Evolutionary conservation across 1,140 invertebrate genomes (phyloP).

Genomic region (Bombus waltoni): DNA sequence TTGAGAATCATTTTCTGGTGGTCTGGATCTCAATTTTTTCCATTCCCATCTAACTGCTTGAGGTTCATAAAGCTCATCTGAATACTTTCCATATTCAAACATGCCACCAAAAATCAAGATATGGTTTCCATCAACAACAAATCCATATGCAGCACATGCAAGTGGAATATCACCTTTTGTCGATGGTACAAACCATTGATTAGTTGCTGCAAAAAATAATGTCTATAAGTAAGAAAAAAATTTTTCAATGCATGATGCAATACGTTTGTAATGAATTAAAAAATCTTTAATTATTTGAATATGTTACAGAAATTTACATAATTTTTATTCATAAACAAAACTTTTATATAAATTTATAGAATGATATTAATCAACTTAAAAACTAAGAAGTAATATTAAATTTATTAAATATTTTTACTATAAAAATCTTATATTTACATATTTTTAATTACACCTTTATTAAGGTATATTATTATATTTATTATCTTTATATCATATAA

Average conservation of each 20-base stretch:
- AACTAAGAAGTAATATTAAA: background rate
- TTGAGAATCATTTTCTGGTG: constrained; percentile 90
- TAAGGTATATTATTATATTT: background rate
- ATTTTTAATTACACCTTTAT: background rate
- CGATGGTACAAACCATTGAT: constrained; percentile 99
- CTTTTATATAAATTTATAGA: background rate
- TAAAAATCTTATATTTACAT: background rate
- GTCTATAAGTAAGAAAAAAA: background rate
- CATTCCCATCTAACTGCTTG: constrained; percentile 99
- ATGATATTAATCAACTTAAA: background rate
- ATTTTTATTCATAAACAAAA: background rate
- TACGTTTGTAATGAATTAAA: background rate
- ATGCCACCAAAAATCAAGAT: constrained; percentile 99
- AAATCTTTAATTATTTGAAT: background rate
- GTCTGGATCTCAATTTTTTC: constrained; percentile 95
- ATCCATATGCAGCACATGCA: constrained; percentile 99
- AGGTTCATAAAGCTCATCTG: constrained; percentile 98
- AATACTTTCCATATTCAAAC: constrained; percentile 99
- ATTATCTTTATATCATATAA: background rate
- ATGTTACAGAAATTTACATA: background rate
- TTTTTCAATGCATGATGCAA: background rate
- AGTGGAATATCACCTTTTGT: constrained; percentile 99
- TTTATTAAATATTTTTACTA: background rate
- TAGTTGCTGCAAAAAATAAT: constrained; percentile 88
- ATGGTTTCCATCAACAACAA: constrained; percentile 97